A percentile compares a stretch with the other conserved stretches of the same genome.
These are phyloP conservation scores for Cossypha caffra DNA, from an alignment of 2,797 vertebrate species.

Conservation along the genomic window DNA sequence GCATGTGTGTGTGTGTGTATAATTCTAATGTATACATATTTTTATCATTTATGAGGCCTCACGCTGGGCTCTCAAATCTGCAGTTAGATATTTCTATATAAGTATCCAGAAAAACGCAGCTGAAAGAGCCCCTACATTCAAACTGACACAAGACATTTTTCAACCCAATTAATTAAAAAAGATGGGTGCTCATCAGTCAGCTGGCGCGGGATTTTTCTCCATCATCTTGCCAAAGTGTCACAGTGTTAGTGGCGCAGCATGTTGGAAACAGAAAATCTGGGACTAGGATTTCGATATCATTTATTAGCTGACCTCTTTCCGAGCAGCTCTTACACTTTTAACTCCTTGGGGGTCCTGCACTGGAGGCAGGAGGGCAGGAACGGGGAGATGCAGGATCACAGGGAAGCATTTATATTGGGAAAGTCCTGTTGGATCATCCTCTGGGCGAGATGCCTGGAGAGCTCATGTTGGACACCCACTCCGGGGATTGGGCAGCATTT, in stretches of 20 bases:
- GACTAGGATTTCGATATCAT: slow-evolving; percentile 46
- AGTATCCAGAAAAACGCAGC: slow-evolving; percentile 53
- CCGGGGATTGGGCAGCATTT: rapidly evolving
- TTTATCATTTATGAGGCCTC: slow-evolving; percentile 55
- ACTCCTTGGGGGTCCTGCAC: neutral
- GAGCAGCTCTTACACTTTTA: slow-evolving; percentile 39
- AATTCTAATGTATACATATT: slow-evolving; percentile 54
- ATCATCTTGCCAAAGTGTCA: slow-evolving; percentile 72
- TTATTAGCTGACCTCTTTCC: slow-evolving; percentile 59
- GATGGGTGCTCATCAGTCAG: slow-evolving; percentile 71
- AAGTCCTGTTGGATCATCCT: neutral
- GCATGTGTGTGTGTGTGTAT: neutral
- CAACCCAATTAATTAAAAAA: slow-evolving; percentile 76
- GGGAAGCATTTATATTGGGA: neutral
- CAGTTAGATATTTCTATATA: slow-evolving; percentile 39
- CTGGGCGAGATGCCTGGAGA: rapidly evolving
- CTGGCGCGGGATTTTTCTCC: slow-evolving; percentile 52
- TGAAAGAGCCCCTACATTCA: slow-evolving; percentile 53
- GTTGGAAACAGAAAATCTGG: slow-evolving; percentile 71
- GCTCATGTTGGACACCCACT: rapidly evolving
- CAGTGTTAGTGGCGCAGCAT: slow-evolving; percentile 66
- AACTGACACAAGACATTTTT: slow-evolving; percentile 60
- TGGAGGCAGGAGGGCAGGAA: neutral
- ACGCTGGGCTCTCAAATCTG: slow-evolving; percentile 50
- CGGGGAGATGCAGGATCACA: neutral